Percentiles rank a stretch among this genome's conserved stretches.
Evolutionary conservation across 2,113 vertebrate genomes (phyloP).

Genomic region (Rhineura floridana): DNA sequence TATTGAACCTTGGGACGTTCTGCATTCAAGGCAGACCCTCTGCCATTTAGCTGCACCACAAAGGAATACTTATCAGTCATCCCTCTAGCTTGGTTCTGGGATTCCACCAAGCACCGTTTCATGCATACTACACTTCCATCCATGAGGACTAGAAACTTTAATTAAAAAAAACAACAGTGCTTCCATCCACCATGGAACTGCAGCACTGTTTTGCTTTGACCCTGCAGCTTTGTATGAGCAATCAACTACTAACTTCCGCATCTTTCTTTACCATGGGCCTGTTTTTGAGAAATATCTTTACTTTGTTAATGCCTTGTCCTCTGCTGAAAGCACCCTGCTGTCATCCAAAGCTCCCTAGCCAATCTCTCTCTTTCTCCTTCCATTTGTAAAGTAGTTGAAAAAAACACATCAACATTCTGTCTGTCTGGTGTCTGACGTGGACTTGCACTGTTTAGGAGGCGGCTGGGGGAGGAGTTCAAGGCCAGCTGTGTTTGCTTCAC

Average conservation of each 20-base stretch:
- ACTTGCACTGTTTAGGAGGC: neutral
- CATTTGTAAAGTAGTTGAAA: neutral
- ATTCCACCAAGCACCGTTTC: no score
- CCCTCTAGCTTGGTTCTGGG: no score
- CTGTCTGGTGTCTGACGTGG: neutral
- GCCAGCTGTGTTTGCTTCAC: neutral
- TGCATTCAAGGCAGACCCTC: no score
- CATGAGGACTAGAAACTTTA: no score
- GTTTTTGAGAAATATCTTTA: neutral
- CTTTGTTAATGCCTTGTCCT: neutral
- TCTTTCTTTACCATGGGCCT: neutral
- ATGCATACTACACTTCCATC: no score
- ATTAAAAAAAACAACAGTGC: no score
- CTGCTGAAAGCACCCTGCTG: no score
- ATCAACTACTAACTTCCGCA: neutral
- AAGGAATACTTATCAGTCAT: no score
- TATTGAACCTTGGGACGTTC: no score
- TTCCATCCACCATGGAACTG: no score
- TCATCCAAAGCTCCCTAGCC: neutral
- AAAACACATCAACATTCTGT: neutral
- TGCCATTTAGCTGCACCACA: no score
- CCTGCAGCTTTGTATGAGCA: neutral
- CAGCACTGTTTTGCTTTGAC: no score
- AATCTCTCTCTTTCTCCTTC: neutral
- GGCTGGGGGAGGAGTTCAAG: neutral